Evolutionary conservation across 2,888 invertebrate genomes (phyloP), one percentile per base, ranked within the genome.

Genomic region (Mystacides longicornis): DNA sequence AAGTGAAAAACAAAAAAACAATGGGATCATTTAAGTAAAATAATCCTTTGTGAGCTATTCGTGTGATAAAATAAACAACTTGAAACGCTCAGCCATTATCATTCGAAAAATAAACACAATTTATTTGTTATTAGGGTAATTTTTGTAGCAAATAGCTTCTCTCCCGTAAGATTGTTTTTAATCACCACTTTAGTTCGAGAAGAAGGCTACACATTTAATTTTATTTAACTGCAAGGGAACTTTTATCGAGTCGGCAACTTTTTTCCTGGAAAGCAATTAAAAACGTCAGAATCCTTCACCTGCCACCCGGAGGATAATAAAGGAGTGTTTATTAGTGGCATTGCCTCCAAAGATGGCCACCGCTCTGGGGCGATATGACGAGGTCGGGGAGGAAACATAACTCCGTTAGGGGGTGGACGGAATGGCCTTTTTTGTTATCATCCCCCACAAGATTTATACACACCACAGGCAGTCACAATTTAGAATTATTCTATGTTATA

Each of bases 381-480:
- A 37, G 51, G 42, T 14, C 23, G 20, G 49, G 56, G 53, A 47
- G 51, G 53, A 47, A 43, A 42, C 27, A 47, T 27, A 42, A 48
- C 31, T 49, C 31, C 21, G 54, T 23, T 48, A 45, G 53, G 54
- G 50, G 54, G 56, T 31, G 54, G 60, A 57, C 56, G 60, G 56
- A 60, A 60, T 60, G 60, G 60, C 58, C 57, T 60, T 60, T 60
- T 60, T 60, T 60, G 60, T 60, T 60, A 60, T 60, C 60, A 60
- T 60, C 57, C 60, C 57, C 60, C 54, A n/a, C n/a, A 60, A 60
- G 60, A 60, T 60, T 60, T 60, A 60, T 60, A 56, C 56, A 60
- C 60, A 60, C 60, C 60, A 58, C 60, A 60, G 58, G 60, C 60
- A 60, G 60, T 60, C 60, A 60, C 60, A 60, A 60, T 60, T 60